Percentiles rank a stretch among this genome's conserved stretches.
Conservation (phyloP, 1,140 invertebrate genomes). For the Bombus picipes region DNA sequence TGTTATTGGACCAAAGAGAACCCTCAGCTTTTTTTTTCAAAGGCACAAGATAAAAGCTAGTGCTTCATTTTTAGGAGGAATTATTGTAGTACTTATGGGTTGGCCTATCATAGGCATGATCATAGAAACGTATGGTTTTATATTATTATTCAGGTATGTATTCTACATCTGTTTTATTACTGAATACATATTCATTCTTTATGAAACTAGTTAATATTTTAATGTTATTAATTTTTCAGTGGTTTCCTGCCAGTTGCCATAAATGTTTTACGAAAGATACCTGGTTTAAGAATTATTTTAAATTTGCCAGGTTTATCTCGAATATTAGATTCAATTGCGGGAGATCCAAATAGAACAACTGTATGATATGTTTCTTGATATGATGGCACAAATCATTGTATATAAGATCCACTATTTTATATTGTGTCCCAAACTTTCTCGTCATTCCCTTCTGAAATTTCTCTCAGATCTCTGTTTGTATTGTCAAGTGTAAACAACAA, state of each 20-base stretch:
- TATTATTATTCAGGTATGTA: constrained; percentile 89
- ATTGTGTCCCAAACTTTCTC: constrained; percentile 33
- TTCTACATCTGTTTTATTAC: neutral
- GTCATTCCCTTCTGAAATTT: constrained; percentile 47
- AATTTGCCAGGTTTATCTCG: constrained; percentile 89
- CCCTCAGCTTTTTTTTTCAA: constrained; percentile 99
- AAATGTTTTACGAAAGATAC: constrained; percentile 92
- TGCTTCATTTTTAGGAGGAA: constrained; percentile 96
- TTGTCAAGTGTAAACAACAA: neutral
- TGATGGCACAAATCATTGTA: constrained; percentile 71
- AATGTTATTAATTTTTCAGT: constrained; percentile 78
- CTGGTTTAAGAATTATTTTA: constrained; percentile 88
- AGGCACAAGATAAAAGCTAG: constrained; percentile 97
- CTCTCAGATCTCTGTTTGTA: constrained; percentile 55
- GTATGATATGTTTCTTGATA: constrained; percentile 80
- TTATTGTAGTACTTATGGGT: constrained; percentile 96
- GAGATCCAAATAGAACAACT: constrained; percentile 85
- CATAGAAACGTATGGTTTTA: constrained; percentile 95
- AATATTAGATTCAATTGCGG: constrained; percentile 85
- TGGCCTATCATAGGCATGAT: constrained; percentile 98
- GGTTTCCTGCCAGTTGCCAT: constrained; percentile 95
- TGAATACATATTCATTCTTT: neutral
- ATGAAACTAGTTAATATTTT: neutral
- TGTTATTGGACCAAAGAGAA: constrained; percentile 97
- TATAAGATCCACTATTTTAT: constrained; percentile 66